Evolutionary conservation across 2,888 invertebrate genomes (phyloP).

Genomic region (Mesodorylaimus sp.): DNA sequence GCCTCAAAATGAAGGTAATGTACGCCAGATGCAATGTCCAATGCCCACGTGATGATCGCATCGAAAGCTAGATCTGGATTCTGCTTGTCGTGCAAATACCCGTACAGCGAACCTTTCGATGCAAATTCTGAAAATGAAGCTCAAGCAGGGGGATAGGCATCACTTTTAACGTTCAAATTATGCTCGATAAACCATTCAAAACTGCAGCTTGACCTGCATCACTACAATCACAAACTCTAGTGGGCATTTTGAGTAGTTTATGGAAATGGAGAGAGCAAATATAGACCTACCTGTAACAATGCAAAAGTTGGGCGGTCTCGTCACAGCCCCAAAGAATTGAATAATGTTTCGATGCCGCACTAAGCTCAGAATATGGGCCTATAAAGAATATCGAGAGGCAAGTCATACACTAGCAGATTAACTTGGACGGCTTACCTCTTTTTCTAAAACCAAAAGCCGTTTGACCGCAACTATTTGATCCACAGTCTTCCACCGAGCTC

Average conservation of each 20-base stretch:
- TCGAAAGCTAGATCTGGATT: conserved; percentile 21
- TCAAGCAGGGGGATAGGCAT: no score
- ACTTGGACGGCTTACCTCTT: conserved; percentile 25
- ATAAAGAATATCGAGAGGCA: conserved; percentile 13
- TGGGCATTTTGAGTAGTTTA: neutral
- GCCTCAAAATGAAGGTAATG: conserved; percentile 34
- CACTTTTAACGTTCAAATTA: no score
- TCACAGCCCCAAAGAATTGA: conserved; percentile 34
- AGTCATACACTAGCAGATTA: neutral
- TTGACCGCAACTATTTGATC: conserved; percentile 33
- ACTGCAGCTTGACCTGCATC: no score
- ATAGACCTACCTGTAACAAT: conserved; percentile 32
- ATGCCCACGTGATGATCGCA: conserved; percentile 30
- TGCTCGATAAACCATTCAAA: no score
- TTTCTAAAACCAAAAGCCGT: conserved; percentile 31
- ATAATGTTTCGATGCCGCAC: conserved; percentile 34
- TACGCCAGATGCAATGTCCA: conserved; percentile 28
- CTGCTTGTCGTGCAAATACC: conserved; percentile 24
- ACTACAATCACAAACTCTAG: neutral
- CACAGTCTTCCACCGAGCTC: conserved; percentile 31
- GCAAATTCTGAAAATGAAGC: conserved; percentile 28
- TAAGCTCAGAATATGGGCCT: conserved; percentile 34
- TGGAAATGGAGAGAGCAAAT: neutral
- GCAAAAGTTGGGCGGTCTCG: conserved; percentile 32
- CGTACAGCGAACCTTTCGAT: conserved; percentile 29